Conservation (phyloP, 2,888 invertebrate genomes). For the Poecilobothrus nobilitatus region DNA sequence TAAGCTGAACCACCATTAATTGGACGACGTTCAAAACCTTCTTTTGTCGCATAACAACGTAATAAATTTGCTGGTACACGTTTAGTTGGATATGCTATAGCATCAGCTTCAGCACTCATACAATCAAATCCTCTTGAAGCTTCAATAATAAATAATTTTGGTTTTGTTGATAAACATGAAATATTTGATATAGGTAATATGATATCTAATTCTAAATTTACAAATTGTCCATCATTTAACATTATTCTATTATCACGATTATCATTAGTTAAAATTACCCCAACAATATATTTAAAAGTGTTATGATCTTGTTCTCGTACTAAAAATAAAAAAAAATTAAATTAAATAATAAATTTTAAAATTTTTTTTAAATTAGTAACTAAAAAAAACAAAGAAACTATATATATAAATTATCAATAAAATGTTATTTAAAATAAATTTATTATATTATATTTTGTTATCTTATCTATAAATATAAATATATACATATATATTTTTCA, state of each 20-base stretch:
- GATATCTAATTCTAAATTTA: neutral
- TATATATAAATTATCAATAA: too few species aligned
- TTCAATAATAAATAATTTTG: constrained; percentile 9
- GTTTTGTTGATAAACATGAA: neutral
- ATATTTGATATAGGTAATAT: constrained; percentile 8
- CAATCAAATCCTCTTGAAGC: neutral
- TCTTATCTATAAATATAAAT: too few species aligned
- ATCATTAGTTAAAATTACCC: constrained; percentile 1
- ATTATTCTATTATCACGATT: neutral
- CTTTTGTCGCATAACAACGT: constrained; percentile 7
- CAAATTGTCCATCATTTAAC: neutral
- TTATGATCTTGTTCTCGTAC: neutral
- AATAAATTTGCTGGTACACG: neutral
- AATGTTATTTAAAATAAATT: too few species aligned
- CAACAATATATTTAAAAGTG: neutral
- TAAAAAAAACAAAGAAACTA: too few species aligned
- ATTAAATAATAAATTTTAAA: too few species aligned
- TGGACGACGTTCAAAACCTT: neutral
- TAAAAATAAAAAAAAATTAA: neutral
- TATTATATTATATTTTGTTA: too few species aligned
- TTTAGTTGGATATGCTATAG: neutral
- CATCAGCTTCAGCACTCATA: neutral
- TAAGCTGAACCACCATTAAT: neutral
- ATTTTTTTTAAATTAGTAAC: too few species aligned
- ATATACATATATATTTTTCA: too few species aligned